Percentiles rank a stretch among this genome's conserved stretches.
These are phyloP conservation scores for Crocodylus rhombifer DNA, from an alignment of 2,797 vertebrate species.

Conservation along the genomic window DNA sequence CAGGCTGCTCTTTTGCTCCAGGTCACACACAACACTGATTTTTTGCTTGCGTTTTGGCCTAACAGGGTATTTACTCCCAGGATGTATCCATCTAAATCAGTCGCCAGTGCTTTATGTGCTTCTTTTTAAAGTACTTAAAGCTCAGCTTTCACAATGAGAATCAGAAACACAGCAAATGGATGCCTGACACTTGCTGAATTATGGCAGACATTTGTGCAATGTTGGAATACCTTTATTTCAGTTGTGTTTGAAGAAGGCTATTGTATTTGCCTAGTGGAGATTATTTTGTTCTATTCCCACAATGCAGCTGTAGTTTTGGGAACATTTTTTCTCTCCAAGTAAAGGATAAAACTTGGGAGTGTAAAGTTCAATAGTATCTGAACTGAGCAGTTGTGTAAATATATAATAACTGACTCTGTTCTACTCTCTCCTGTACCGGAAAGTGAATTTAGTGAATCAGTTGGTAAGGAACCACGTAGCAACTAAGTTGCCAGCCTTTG, in stretches of 20 bases:
- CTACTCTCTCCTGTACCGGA: neutral
- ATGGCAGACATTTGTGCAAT: neutral
- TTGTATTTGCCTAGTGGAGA: neutral
- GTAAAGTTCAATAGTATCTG: neutral
- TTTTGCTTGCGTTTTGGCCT: neutral
- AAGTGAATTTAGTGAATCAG: neutral
- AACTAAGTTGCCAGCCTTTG: neutral
- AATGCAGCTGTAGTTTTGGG: accelerated
- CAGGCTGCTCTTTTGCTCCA: neutral
- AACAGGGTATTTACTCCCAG: neutral
- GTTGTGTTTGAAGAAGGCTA: neutral
- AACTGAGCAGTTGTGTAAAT: neutral
- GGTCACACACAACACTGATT: neutral
- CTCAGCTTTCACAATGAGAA: neutral
- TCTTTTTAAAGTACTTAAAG: neutral
- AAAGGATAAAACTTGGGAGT: neutral
- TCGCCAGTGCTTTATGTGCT: neutral
- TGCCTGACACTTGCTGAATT: neutral
- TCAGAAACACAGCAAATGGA: neutral
- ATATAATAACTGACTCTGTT: neutral
- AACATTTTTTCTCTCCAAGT: neutral
- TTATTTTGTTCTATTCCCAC: neutral
- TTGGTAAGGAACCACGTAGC: neutral
- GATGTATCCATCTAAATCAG: neutral
- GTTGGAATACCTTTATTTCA: neutral